phyloP scores from a whole-genome alignment of 2,797 vertebrate species.

The Lutjanus argentimaculatus region DNA sequence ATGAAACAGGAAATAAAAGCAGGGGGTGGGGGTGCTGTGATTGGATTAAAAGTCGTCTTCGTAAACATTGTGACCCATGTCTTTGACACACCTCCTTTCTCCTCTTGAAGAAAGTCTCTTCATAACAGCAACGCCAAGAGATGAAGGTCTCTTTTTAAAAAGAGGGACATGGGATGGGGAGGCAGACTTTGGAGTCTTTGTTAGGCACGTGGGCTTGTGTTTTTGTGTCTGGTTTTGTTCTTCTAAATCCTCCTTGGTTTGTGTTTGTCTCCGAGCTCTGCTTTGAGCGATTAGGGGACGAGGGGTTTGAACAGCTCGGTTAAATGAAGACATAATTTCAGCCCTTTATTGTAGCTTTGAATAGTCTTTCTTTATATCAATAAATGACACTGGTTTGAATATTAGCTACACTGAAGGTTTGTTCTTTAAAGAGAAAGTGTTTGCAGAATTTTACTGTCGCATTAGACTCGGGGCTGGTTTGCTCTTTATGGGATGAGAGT shows the following conservation, averaged over 20 bases:
- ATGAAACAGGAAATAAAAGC: constrained; percentile 86
- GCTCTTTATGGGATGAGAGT: constrained; percentile 57
- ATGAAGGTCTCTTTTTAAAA: constrained; percentile 85
- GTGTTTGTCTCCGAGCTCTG: constrained; percentile 81
- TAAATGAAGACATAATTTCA: constrained; percentile 77
- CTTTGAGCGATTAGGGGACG: constrained; percentile 84
- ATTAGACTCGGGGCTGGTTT: constrained; percentile 48
- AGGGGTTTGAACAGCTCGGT: constrained; percentile 70
- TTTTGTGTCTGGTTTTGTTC: constrained; percentile 83
- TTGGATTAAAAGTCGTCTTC: constrained; percentile 87
- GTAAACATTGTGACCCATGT: constrained; percentile 87
- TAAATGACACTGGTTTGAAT: constrained; percentile 71
- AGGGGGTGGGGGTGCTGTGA: constrained; percentile 77
- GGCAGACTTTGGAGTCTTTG: constrained; percentile 86
- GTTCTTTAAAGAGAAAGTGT: constrained; percentile 62
- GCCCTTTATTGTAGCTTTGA: constrained; percentile 73
- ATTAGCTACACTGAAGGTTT: constrained; percentile 57
- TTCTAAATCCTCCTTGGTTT: constrained; percentile 82
- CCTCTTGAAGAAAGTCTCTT: constrained; percentile 82
- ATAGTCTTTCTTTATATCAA: constrained; percentile 70
- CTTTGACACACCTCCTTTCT: constrained; percentile 83
- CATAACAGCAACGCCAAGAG: constrained; percentile 77
- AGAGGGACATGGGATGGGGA: constrained; percentile 75
- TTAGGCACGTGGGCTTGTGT: constrained; percentile 77
- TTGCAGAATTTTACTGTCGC: constrained; percentile 39